Conservation (phyloP, 2,113 vertebrate genomes). For the Pontoporia blainvillei region DNA sequence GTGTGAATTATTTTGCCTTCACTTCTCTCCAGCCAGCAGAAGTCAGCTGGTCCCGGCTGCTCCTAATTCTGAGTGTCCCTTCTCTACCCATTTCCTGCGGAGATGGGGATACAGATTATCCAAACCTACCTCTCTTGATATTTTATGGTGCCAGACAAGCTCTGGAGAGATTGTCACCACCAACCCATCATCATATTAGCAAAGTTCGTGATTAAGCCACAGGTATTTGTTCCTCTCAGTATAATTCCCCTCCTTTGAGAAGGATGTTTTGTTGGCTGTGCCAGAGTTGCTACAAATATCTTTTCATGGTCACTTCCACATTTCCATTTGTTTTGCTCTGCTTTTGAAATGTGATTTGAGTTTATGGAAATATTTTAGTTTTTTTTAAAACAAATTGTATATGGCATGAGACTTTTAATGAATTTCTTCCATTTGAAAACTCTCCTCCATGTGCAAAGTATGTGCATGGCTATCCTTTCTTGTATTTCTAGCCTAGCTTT, state of each 20-base stretch:
- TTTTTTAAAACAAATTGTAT: neutral
- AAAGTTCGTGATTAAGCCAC: neutral
- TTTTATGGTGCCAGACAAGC: rapidly evolving
- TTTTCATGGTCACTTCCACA: neutral
- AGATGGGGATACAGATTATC: neutral
- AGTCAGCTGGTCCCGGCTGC: neutral
- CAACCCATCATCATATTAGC: neutral
- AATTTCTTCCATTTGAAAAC: neutral
- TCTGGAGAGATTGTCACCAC: neutral
- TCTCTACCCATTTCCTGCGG: neutral
- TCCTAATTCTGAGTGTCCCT: too few relatives aligned
- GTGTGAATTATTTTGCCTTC: neutral
- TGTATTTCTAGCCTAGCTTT: neutral
- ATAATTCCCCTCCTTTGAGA: neutral
- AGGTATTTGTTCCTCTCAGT: neutral
- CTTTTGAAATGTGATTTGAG: neutral
- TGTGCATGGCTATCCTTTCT: rapidly evolving
- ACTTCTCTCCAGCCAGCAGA: neutral
- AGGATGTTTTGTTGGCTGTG: neutral
- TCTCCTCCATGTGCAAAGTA: rapidly evolving
- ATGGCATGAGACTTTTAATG: rapidly evolving
- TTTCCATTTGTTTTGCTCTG: neutral
- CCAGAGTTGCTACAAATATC: neutral
- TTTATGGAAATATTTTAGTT: neutral
- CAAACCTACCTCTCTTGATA: neutral